Evolutionary conservation across 2,113 vertebrate species (phyloP).

Genomic region (Oncorhynchus masou): DNA sequence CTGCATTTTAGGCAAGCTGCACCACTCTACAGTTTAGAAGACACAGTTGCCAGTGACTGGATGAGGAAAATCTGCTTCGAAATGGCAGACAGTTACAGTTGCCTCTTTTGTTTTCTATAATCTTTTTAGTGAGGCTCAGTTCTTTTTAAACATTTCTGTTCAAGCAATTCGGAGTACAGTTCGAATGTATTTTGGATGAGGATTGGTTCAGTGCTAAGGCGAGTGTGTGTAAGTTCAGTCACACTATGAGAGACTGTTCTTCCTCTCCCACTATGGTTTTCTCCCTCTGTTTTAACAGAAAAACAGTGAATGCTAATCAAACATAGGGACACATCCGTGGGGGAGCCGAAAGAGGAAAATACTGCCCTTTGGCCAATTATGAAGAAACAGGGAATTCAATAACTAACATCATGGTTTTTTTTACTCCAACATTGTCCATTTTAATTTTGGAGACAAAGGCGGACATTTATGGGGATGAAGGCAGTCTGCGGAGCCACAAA

Average conservation of each 20-base stretch:
- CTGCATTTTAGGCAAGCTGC: slow-evolving; percentile 13
- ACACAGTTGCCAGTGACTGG: not conserved
- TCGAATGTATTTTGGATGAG: not conserved
- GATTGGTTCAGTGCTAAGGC: not conserved
- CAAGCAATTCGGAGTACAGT: too few species aligned
- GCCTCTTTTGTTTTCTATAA: too few species aligned
- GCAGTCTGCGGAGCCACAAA: slow-evolving; percentile 34
- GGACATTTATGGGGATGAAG: slow-evolving; percentile 30
- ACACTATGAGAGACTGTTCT: too few species aligned
- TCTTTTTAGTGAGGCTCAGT: too few species aligned
- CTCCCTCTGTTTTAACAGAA: not conserved
- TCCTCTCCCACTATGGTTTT: not conserved
- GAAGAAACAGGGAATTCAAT: not conserved
- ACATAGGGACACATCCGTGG: not conserved
- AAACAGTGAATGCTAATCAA: not conserved
- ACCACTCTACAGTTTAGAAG: not conserved
- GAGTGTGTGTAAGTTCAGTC: not conserved
- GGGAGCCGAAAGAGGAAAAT: not conserved
- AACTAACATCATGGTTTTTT: not conserved
- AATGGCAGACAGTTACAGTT: not conserved
- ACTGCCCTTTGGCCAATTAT: not conserved
- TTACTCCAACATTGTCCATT: not conserved
- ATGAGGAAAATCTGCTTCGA: not conserved
- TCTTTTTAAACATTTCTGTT: too few species aligned
- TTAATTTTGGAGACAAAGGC: slow-evolving; percentile 8